Base-by-base conservation (phyloP, 2,888 invertebrate genomes). In the Nesidiocoris tenuis region DNA sequence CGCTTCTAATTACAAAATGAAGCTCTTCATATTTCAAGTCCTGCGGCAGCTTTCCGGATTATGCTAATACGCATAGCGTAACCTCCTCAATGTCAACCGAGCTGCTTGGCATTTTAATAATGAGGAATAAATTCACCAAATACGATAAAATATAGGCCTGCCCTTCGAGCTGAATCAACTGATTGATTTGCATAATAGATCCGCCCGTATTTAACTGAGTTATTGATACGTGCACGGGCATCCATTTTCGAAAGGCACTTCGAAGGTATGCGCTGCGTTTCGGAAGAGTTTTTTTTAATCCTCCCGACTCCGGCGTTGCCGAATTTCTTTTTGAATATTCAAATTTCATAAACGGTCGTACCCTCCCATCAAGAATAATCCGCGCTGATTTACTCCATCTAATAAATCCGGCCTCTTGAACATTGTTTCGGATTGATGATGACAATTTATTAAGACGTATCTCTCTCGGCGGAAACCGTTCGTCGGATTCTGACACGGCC, bases 391-490 rank as follows among this genome's bases (percentile, higher is more conserved):
- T 70, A 70, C 70, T 24, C 70, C 18, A 9, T 25, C n/a, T 70
- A 59, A 70, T 70, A 70, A 70, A 59, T 70, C 70, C 57, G 59
- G 24, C 59, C 19, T 5, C 19, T 5, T n/a, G 24, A 70, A 70
- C 61, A 70, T 59, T 59, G 70, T 70, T 70, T 59, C n/a, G 63
- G 63, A 63, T 72, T 72, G 72, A 72, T 72, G 39, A 72, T 25
- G 72, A 61, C 72, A 61, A 72, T 72, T 54, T 72, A 63, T 72
- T 63, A 72, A 63, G 63, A 72, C 72, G 54, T 18, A 39, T 61
- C 12, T 63, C 61, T 22, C 5, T 61, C 16, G 18, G 68, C 22
- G 7, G 19, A 59, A 59, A 59, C n/a, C 67, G 56, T 19, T 19
- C 17, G 1, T 16, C 19, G 54, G 67, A 22, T 18, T n/a, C 57